Conservation (phyloP, 2,888 invertebrate genomes). For the Nephrotoma guestfalica region DNA sequence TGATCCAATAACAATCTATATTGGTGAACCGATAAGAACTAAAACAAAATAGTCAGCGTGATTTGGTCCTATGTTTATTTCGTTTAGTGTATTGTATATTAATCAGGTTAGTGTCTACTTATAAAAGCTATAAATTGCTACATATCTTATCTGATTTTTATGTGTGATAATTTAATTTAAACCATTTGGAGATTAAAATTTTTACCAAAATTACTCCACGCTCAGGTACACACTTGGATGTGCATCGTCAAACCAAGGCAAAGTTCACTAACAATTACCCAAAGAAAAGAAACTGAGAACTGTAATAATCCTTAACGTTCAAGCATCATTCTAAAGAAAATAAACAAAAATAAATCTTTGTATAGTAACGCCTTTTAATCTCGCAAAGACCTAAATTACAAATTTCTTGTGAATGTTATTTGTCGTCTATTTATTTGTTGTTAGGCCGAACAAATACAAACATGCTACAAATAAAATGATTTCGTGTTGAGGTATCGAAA, state of each 20-base stretch:
- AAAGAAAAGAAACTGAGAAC: not conserved
- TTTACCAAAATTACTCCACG: too few species aligned
- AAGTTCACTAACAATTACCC: not conserved
- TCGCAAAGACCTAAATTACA: not conserved
- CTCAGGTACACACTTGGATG: too few species aligned
- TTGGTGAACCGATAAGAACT: too few species aligned
- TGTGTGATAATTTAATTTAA: too few species aligned
- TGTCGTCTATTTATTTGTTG: not conserved
- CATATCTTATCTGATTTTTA: too few species aligned
- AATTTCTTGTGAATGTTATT: not conserved
- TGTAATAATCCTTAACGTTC: not conserved
- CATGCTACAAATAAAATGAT: not conserved
- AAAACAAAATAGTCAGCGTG: too few species aligned
- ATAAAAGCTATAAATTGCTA: too few species aligned
- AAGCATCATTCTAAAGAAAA: not conserved
- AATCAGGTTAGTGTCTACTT: too few species aligned
- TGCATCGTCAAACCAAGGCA: not conserved
- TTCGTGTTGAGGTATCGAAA: not conserved
- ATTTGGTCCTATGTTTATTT: too few species aligned
- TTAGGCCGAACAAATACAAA: not conserved
- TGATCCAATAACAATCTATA: too few species aligned
- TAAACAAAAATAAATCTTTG: not conserved
- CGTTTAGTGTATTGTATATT: too few species aligned
- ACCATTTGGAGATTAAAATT: too few species aligned
- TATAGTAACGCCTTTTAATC: not conserved